phyloP scores from a whole-genome alignment of 37 sponge, comb jelly and placozoan genomes.

The Axinella damicornis region DNA sequence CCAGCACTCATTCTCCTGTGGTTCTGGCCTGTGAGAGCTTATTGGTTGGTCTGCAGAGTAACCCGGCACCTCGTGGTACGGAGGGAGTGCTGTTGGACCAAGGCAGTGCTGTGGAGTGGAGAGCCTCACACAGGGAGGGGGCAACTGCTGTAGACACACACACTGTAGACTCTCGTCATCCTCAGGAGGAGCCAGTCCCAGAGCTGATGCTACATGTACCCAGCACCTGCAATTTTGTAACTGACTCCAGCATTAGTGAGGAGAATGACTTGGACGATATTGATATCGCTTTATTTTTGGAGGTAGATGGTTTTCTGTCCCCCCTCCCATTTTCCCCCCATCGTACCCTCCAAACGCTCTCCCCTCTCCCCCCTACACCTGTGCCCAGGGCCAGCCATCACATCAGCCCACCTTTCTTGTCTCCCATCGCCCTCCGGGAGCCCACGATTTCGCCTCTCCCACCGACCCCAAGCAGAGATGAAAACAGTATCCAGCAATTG shows the following conservation, averaged over 20 bases:
- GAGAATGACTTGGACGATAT: neutral
- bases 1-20: too few species aligned
- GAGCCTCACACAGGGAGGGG: too few species aligned
- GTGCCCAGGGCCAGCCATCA: neutral
- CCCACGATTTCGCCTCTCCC: neutral
- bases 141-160: too few species aligned
- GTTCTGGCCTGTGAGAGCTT: too few species aligned
- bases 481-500: neutral
- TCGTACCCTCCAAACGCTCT: slow-evolving; percentile 1
- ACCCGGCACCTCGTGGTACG: too few species aligned
- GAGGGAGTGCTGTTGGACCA: too few species aligned
- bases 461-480: neutral
- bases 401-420: neutral
- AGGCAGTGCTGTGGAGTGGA: too few species aligned
- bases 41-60: too few species aligned
- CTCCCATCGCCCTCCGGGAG: neutral
- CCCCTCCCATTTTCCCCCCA: neutral
- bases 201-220: too few species aligned
- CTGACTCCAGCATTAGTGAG: slow-evolving; percentile 6
- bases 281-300: neutral
- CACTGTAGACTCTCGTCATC: too few species aligned
- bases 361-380: slow-evolving; percentile 61
- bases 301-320: neutral
- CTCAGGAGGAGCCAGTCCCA: too few species aligned
- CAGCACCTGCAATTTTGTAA: neutral